Conservation (phyloP, 2,113 vertebrate species). For the Lonchura striata region DNA sequence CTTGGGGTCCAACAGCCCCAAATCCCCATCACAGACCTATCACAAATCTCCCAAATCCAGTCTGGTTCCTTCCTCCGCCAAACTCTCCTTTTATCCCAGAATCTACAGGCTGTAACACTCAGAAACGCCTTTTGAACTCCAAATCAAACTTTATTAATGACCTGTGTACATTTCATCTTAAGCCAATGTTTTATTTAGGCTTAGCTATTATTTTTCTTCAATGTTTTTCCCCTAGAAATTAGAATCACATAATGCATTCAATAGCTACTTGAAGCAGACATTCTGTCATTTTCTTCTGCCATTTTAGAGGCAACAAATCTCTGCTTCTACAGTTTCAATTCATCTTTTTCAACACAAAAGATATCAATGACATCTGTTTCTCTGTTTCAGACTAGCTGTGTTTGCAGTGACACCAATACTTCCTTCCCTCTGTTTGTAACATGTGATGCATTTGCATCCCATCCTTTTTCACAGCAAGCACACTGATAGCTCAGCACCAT, state of each 20-base stretch:
- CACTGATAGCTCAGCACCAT: neutral
- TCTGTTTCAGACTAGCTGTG: neutral
- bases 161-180: neutral
- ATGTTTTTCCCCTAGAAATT: neutral
- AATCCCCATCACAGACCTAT: fast-evolving
- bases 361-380: neutral
- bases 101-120: neutral
- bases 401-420: neutral
- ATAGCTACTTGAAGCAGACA: neutral
- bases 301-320: neutral
- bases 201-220: neutral
- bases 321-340: neutral
- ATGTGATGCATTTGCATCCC: neutral
- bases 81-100: neutral
- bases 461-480: neutral
- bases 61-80: fast-evolving
- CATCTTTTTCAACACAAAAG: neutral
- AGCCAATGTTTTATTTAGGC: neutral
- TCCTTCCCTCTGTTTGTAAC: neutral
- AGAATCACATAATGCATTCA: neutral
- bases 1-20: neutral
- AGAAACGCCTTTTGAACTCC: neutral
- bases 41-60: neutral
- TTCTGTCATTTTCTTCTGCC: neutral
- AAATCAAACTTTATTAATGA: neutral